phyloP scores from a whole-genome alignment of 2,797 vertebrate species.

The Lagodon rhomboides region DNA sequence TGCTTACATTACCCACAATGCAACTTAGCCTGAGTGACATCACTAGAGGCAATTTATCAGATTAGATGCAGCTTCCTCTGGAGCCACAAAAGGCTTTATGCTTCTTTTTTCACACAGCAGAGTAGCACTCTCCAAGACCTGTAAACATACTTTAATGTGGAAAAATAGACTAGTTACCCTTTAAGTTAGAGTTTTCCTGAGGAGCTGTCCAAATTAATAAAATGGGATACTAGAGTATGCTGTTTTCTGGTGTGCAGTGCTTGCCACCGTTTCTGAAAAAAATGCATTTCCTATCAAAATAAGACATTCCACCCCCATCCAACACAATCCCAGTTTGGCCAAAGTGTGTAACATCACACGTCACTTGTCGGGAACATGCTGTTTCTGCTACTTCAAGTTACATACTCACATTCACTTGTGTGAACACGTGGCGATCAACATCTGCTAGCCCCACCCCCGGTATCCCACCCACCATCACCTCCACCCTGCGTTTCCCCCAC shows the following conservation, averaged over 20 bases:
- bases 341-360: conserved; percentile 40
- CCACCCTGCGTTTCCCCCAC: conserved; percentile 68
- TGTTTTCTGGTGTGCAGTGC: background rate
- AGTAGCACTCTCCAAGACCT: no score
- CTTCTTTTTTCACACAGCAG: no score
- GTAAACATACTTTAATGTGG: no score
- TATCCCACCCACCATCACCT: conserved; percentile 61
- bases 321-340: conserved; percentile 11
- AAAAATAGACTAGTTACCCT: no score
- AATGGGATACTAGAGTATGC: no score
- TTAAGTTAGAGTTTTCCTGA: no score
- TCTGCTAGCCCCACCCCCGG: conserved; percentile 55
- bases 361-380: conserved; percentile 38
- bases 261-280: background rate
- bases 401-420: conserved; percentile 27
- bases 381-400: conserved; percentile 31
- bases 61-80: no score
- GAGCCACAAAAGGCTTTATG: no score
- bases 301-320: conserved; percentile 6
- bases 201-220: no score
- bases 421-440: conserved; percentile 54
- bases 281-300: conserved; percentile 6
- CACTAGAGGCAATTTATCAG: no score
- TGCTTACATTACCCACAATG: no score
- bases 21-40: no score